phyloP scores from a whole-genome alignment of 2,888 invertebrate species.

The Drosophila anomelani region DNA sequence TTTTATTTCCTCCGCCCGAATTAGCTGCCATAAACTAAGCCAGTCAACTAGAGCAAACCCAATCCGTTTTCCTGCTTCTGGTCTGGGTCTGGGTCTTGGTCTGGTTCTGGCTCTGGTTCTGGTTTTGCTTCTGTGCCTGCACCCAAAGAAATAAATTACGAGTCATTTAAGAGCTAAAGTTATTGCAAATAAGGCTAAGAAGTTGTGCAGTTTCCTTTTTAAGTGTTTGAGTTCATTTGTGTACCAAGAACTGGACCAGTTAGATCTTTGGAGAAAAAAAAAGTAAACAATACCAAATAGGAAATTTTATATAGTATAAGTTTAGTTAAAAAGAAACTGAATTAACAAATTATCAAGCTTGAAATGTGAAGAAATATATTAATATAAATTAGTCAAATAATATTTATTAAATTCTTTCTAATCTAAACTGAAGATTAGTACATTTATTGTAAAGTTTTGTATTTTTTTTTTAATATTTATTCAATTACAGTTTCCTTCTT shows the following conservation, averaged over 20 bases:
- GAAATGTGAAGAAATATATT: neutral
- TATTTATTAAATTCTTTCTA: no score
- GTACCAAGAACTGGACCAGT: neutral
- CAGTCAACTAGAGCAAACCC: constrained; percentile 47
- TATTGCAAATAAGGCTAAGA: neutral
- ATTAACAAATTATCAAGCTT: neutral
- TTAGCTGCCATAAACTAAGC: constrained; percentile 71
- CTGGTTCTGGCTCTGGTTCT: constrained; percentile 1
- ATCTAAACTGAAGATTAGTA: neutral
- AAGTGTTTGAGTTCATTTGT: neutral
- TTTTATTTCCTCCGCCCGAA: constrained; percentile 70
- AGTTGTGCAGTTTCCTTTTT: neutral
- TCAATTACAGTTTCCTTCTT: neutral
- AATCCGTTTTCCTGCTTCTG: constrained; percentile 35
- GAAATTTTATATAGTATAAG: no score
- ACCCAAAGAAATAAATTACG: constrained; percentile 6
- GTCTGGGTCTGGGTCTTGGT: constrained; percentile 17
- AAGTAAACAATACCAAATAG: neutral
- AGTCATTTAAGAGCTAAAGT: neutral
- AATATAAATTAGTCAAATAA: neutral
- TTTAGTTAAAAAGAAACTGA: neutral
- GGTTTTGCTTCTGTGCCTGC: constrained; percentile 19
- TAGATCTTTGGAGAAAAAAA: no score
- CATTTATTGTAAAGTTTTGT: no score
- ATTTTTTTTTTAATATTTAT: neutral